Percentiles rank a stretch among this genome's conserved stretches.
These are phyloP conservation scores for Arion vulgaris DNA, from an alignment of 1,140 invertebrate species.

Conservation along the genomic window DNA sequence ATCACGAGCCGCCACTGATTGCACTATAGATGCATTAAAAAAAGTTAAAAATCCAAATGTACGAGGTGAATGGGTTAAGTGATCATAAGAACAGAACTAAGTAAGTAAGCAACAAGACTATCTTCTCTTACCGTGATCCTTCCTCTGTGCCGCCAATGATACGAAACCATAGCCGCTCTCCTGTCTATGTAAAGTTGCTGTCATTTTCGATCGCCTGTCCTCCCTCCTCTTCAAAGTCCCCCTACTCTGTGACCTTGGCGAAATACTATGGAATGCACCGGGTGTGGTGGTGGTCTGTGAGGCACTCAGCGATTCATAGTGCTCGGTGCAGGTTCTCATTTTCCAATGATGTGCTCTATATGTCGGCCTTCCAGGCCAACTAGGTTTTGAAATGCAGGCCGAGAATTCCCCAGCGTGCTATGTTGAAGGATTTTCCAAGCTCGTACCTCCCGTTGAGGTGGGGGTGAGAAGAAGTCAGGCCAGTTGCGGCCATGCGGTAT, in stretches of 20 bases:
- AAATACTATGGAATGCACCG: slow-evolving; percentile 39
- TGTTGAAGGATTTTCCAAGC: slow-evolving; percentile 43
- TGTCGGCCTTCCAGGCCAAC: slow-evolving; percentile 54
- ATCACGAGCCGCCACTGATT: no score
- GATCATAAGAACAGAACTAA: no score
- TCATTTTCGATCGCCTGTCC: slow-evolving; percentile 82
- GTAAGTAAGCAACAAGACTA: no score
- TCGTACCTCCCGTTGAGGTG: slow-evolving; percentile 36
- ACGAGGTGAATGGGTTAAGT: no score
- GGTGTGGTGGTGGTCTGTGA: slow-evolving; percentile 42
- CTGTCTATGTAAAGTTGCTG: slow-evolving; percentile 85
- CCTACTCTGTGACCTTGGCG: slow-evolving; percentile 39
- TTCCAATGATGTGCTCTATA: slow-evolving; percentile 82
- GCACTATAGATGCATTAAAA: no score
- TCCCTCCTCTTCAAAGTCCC: slow-evolving; percentile 46
- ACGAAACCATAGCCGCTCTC: slow-evolving; percentile 95
- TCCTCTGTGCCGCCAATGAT: slow-evolving; percentile 99
- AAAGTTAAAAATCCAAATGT: no score
- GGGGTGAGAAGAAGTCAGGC: slow-evolving; percentile 46
- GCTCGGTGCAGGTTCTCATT: slow-evolving; percentile 71
- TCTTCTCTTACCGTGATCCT: no score
- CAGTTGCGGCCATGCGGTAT: slow-evolving; percentile 37
- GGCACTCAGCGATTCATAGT: slow-evolving; percentile 60
- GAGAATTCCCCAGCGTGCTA: slow-evolving; percentile 42
- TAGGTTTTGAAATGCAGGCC: slow-evolving; percentile 15